Evolutionary conservation across 2,888 invertebrate genomes (phyloP).

Genomic region (Entomobrya multifasciata): DNA sequence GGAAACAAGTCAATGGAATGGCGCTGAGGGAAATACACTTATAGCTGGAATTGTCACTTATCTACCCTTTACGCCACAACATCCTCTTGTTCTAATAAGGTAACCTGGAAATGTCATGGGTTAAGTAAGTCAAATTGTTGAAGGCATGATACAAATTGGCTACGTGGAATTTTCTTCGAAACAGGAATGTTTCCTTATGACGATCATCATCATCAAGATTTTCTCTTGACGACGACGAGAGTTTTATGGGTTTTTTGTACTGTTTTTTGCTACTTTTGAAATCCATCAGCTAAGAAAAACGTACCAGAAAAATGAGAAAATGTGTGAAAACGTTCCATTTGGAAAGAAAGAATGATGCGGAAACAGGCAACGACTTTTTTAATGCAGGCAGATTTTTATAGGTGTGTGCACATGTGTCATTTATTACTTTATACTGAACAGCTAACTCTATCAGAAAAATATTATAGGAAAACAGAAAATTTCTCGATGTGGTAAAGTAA

Average conservation of each 20-base stretch:
- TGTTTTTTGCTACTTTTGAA: neutral
- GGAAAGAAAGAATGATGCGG: slow-evolving; percentile 51
- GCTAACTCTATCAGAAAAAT: neutral
- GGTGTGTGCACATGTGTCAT: slow-evolving; percentile 42
- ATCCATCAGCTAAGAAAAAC: slow-evolving; percentile 11
- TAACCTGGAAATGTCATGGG: slow-evolving; percentile 56
- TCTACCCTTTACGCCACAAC: slow-evolving; percentile 14
- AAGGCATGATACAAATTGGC: slow-evolving; percentile 35
- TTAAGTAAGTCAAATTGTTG: slow-evolving; percentile 53
- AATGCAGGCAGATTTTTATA: slow-evolving; percentile 49
- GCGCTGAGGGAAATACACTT: slow-evolving; percentile 3
- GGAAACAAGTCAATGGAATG: slow-evolving; percentile 27
- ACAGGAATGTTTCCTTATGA: slow-evolving; percentile 29
- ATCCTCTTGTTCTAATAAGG: neutral
- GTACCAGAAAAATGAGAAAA: slow-evolving; percentile 25
- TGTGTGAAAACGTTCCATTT: slow-evolving; percentile 38
- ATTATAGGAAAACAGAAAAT: no score
- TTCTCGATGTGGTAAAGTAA: no score
- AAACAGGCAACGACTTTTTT: slow-evolving; percentile 43
- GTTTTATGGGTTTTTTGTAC: slow-evolving; percentile 3
- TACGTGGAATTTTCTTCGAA: neutral
- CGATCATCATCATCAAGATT: neutral
- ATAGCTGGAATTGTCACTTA: slow-evolving; percentile 19
- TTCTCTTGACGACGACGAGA: neutral
- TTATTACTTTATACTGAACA: slow-evolving; percentile 19